Percentiles rank a stretch among this genome's conserved stretches.
Evolutionary conservation across 2,888 invertebrate genomes (phyloP).

Genomic region (Malthinus seriepunctatus): DNA sequence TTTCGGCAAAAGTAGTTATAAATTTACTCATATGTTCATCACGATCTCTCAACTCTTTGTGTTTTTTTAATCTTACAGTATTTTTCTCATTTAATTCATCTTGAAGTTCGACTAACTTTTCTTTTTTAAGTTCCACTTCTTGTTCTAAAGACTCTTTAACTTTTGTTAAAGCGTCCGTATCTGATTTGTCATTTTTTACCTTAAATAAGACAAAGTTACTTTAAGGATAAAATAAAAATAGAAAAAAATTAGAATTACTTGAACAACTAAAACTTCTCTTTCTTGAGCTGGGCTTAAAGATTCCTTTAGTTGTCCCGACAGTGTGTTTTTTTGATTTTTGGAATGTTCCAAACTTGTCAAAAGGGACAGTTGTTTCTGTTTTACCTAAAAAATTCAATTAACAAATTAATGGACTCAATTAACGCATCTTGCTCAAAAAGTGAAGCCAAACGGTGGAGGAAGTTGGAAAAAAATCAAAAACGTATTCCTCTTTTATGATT

Average conservation of each 20-base stretch:
- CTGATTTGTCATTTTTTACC: slow-evolving; percentile 41
- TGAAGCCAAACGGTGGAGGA: too few species aligned
- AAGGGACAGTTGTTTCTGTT: slow-evolving; percentile 36
- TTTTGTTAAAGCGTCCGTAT: slow-evolving; percentile 39
- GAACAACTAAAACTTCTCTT: slow-evolving; percentile 39
- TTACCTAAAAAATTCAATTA: slow-evolving; percentile 25
- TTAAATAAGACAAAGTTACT: slow-evolving; percentile 16
- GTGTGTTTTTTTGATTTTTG: slow-evolving; percentile 34
- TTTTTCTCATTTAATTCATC: slow-evolving; percentile 40
- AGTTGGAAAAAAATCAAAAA: too few species aligned
- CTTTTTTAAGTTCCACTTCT: slow-evolving; percentile 33
- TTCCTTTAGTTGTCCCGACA: slow-evolving; percentile 36
- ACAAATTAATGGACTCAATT: too few species aligned
- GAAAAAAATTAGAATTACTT: slow-evolving; percentile 29
- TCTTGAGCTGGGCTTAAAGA: slow-evolving; percentile 40
- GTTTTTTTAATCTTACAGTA: slow-evolving; percentile 38
- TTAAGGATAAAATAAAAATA: background rate
- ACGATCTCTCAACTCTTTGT: slow-evolving; percentile 38
- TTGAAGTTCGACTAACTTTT: slow-evolving; percentile 34
- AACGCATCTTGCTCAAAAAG: too few species aligned
- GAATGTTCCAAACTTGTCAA: slow-evolving; percentile 32
- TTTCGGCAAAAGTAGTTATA: slow-evolving; percentile 19
- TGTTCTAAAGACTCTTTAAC: slow-evolving; percentile 35
- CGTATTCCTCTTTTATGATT: too few species aligned
- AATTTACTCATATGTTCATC: slow-evolving; percentile 37